phyloP scores from a whole-genome alignment of 23 tunicate genomes.

The Trididemnum clinides region DNA sequence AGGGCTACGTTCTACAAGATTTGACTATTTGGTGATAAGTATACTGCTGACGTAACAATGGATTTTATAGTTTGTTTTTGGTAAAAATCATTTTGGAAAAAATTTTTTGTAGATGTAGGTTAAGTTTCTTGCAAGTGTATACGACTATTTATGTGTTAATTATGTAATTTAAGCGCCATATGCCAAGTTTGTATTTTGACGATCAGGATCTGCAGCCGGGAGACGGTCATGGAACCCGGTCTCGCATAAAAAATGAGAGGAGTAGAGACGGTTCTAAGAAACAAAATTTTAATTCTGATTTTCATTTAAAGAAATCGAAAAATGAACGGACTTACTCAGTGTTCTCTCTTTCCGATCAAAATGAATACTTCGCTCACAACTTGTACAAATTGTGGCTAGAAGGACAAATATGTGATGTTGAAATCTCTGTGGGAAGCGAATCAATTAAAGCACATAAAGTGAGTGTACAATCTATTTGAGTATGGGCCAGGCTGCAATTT shows the following conservation, averaged over 20 bases:
- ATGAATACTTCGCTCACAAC: neutral
- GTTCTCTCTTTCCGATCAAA: neutral
- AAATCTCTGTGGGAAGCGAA: constrained; percentile 48
- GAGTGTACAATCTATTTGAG: too few species aligned
- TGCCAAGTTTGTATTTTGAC: too few species aligned
- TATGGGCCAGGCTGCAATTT: too few species aligned
- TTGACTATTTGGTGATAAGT: too few species aligned
- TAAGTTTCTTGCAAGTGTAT: too few species aligned
- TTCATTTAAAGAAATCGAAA: neutral
- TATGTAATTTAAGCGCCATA: too few species aligned
- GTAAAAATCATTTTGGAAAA: too few species aligned
- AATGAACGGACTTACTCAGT: neutral
- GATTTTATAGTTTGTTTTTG: too few species aligned
- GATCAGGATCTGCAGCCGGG: neutral
- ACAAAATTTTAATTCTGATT: neutral
- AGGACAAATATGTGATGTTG: constrained; percentile 59
- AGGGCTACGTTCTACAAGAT: too few species aligned
- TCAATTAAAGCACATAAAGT: constrained; percentile 73
- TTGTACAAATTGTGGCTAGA: constrained; percentile 36
- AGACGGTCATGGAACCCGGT: neutral
- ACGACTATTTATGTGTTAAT: too few species aligned
- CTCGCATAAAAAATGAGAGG: neutral
- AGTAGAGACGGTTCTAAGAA: neutral
- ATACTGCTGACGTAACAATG: too few species aligned
- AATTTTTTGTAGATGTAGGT: too few species aligned